A percentile compares a stretch with the other conserved stretches of the same genome.
These are phyloP conservation scores for Antedon mediterranea DNA, from an alignment of 53 echinoderm and acorn worm species.

Conservation along the genomic window DNA sequence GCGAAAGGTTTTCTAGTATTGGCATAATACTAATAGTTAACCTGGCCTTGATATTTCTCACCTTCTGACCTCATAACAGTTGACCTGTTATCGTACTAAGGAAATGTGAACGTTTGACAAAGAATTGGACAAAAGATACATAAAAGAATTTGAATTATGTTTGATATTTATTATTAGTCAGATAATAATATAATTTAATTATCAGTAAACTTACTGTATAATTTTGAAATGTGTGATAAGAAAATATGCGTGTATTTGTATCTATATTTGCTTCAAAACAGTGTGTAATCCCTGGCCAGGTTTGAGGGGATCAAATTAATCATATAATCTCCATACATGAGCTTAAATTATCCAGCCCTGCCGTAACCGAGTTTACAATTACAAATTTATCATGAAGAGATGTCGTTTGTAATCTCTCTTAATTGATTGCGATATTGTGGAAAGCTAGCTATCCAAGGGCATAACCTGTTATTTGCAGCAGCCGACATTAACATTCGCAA, in stretches of 20 bases:
- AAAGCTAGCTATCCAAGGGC: not conserved
- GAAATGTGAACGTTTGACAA: too few species aligned
- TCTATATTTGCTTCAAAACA: not conserved
- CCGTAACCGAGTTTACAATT: not conserved
- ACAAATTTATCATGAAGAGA: constrained; percentile 1
- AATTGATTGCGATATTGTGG: not conserved
- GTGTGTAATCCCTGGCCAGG: not conserved
- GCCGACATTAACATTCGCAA: not conserved
- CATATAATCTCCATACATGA: not conserved
- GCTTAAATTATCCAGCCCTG: constrained; percentile 1
- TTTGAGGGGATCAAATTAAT: not conserved
- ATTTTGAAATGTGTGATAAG: not conserved
- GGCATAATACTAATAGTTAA: too few species aligned
- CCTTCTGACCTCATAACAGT: too few species aligned
- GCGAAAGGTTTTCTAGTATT: too few species aligned
- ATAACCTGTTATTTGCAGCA: not conserved
- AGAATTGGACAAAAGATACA: too few species aligned
- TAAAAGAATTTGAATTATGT: too few species aligned
- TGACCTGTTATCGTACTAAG: too few species aligned
- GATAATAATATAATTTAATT: too few species aligned
- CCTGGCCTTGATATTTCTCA: too few species aligned
- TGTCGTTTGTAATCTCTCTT: not conserved
- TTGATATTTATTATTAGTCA: too few species aligned
- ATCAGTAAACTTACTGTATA: not conserved
- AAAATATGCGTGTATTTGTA: not conserved